These are phyloP conservation scores for Horisme vitalbata DNA, from an alignment of 2,888 invertebrate genomes.

Conservation along the genomic window DNA sequence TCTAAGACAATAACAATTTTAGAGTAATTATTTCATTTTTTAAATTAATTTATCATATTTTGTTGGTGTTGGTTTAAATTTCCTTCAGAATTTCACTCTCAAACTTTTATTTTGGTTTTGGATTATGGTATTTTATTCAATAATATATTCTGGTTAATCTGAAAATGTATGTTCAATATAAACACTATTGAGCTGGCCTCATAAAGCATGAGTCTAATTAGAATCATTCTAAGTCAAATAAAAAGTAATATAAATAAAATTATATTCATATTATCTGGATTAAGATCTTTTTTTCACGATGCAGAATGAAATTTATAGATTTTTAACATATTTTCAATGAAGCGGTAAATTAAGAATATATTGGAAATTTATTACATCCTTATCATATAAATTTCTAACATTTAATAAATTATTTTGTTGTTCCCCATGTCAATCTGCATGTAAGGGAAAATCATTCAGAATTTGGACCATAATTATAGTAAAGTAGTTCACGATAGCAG, in stretches of 20 bases:
- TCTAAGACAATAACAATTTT: conserved; percentile 50
- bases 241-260: conserved; percentile 17
- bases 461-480: conserved; percentile 75
- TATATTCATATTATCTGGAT: conserved; percentile 3
- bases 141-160: conserved; percentile 34
- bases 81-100: conserved; percentile 14
- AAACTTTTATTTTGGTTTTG: conserved; percentile 57
- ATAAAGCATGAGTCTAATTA: conserved; percentile 37
- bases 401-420: not conserved
- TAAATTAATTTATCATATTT: conserved; percentile 12
- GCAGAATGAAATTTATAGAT: not conserved
- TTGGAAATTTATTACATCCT: not conserved
- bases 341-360: not conserved
- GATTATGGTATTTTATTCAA: conserved; percentile 54
- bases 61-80: not conserved
- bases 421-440: not conserved
- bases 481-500: conserved; percentile 51
- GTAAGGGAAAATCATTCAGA: conserved; percentile 26
- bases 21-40: conserved; percentile 34
- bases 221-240: conserved; percentile 14
- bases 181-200: conserved; percentile 58
- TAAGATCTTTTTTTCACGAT: conserved; percentile 1
- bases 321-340: conserved; percentile 3
- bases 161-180: conserved; percentile 47
- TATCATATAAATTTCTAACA: not conserved